Conservation (phyloP, 1,140 invertebrate species). For the Leucophenga varia region DNA sequence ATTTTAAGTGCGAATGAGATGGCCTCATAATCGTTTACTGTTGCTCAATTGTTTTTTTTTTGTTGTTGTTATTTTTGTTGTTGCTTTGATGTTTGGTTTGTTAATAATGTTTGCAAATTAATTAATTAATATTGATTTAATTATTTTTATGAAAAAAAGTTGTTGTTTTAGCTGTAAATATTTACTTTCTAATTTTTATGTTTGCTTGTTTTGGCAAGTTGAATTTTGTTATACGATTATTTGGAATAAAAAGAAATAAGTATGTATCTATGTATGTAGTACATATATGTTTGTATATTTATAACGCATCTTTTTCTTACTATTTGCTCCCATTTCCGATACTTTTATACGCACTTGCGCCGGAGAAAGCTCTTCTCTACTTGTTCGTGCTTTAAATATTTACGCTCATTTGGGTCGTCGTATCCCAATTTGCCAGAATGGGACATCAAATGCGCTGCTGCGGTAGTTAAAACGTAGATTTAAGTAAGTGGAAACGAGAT, state of each 20-base stretch:
- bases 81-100: constrained; percentile 15
- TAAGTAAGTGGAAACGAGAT: constrained; percentile 58
- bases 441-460: constrained; percentile 52
- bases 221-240: too few species aligned
- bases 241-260: too few species aligned
- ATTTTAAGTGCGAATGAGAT: constrained; percentile 56
- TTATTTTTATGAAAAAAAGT: too few species aligned
- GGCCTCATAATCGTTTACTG: constrained; percentile 55
- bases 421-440: constrained; percentile 36
- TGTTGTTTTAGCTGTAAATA: too few species aligned
- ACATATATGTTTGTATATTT: too few species aligned
- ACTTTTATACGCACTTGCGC: too few species aligned
- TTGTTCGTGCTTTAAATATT: not conserved
- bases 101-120: constrained; percentile 27
- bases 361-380: not conserved
- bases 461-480: constrained; percentile 56
- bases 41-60: constrained; percentile 37
- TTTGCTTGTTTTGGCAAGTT: too few species aligned
- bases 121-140: constrained; percentile 49
- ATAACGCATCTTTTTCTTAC: constrained; percentile 14
- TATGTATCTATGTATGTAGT: too few species aligned
- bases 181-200: too few species aligned
- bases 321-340: constrained; percentile 3
- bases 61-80: not conserved
- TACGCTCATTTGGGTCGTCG: not conserved